Percentiles rank a stretch among this genome's conserved stretches.
These are phyloP conservation scores for Dioctria rufipes DNA, from an alignment of 2,888 invertebrate species.

Conservation along the genomic window DNA sequence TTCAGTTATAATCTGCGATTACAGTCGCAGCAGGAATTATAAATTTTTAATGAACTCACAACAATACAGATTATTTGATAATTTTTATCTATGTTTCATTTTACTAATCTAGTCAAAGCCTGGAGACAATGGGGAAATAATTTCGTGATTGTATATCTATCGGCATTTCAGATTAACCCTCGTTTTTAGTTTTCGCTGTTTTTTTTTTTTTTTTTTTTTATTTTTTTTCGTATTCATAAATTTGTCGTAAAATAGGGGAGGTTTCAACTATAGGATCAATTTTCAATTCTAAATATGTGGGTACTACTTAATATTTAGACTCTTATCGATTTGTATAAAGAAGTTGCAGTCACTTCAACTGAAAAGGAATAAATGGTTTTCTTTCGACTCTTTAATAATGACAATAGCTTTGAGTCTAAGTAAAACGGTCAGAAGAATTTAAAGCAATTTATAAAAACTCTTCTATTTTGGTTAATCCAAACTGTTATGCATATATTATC, in stretches of 20 bases:
- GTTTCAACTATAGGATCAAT: too few relatives aligned
- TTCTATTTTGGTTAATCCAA: too few relatives aligned
- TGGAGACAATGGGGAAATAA: neutral
- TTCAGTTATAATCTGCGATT: constrained; percentile 8
- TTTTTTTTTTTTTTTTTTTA: neutral
- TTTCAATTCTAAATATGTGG: too few relatives aligned
- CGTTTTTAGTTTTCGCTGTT: constrained; percentile 5
- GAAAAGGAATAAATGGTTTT: too few relatives aligned
- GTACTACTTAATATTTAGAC: too few relatives aligned
- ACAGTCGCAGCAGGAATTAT: constrained; percentile 17
- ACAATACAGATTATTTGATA: constrained; percentile 10
- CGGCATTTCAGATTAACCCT: neutral
- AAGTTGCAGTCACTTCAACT: too few relatives aligned
- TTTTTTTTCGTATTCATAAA: neutral
- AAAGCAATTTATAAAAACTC: too few relatives aligned
- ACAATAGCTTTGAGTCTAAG: too few relatives aligned
- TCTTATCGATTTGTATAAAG: too few relatives aligned
- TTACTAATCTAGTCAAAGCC: neutral
- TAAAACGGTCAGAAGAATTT: too few relatives aligned
- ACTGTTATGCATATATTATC: too few relatives aligned
- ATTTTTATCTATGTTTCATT: neutral
- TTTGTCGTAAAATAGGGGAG: neutral
- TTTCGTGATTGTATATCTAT: neutral
- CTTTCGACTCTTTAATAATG: too few relatives aligned
- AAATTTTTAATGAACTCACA: constrained; percentile 42